A percentile compares a stretch with the other conserved stretches of the same genome.
These are phyloP conservation scores for Asbolus verrucosus DNA, from an alignment of 1,140 invertebrate genomes.

Conservation along the genomic window DNA sequence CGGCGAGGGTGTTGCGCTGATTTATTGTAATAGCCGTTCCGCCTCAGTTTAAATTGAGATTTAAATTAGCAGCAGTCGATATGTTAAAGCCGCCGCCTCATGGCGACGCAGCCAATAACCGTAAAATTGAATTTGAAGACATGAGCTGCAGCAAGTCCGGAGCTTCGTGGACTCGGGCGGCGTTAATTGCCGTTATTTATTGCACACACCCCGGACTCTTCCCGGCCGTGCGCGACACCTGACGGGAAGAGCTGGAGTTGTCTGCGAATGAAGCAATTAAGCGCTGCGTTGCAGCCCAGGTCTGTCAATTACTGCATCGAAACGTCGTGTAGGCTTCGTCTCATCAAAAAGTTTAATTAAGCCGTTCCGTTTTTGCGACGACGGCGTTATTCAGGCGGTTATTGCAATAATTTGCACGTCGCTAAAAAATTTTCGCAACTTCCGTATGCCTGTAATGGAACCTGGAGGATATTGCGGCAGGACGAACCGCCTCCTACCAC, in stretches of 20 bases:
- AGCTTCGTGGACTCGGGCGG: slow-evolving; percentile 15
- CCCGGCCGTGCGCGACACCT: not conserved
- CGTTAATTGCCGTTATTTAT: slow-evolving; percentile 34
- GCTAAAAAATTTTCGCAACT: slow-evolving; percentile 20
- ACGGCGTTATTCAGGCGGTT: slow-evolving; percentile 7
- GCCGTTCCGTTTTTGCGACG: too few species aligned
- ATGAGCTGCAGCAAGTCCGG: slow-evolving; percentile 36
- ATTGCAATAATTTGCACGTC: slow-evolving; percentile 24
- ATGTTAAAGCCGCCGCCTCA: slow-evolving; percentile 48
- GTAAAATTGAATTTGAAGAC: slow-evolving; percentile 62
- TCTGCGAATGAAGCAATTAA: too few species aligned
- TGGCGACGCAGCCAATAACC: slow-evolving; percentile 59
- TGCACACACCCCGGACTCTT: not conserved
- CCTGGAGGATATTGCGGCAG: slow-evolving; percentile 36
- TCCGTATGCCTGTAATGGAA: slow-evolving; percentile 27
- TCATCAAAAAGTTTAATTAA: slow-evolving; percentile 3
- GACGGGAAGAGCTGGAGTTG: too few species aligned
- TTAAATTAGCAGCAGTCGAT: slow-evolving; percentile 60
- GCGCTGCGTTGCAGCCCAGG: too few species aligned
- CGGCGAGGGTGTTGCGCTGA: slow-evolving; percentile 58
- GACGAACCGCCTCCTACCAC: slow-evolving; percentile 34
- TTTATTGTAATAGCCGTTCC: slow-evolving; percentile 62
- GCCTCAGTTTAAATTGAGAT: slow-evolving; percentile 62
- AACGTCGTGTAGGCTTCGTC: not conserved
- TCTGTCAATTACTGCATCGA: too few species aligned